A percentile compares a stretch with the other conserved stretches of the same genome.
Conservation (phyloP, 2,888 invertebrate genomes). For the Cremastinae sp. region DNA sequence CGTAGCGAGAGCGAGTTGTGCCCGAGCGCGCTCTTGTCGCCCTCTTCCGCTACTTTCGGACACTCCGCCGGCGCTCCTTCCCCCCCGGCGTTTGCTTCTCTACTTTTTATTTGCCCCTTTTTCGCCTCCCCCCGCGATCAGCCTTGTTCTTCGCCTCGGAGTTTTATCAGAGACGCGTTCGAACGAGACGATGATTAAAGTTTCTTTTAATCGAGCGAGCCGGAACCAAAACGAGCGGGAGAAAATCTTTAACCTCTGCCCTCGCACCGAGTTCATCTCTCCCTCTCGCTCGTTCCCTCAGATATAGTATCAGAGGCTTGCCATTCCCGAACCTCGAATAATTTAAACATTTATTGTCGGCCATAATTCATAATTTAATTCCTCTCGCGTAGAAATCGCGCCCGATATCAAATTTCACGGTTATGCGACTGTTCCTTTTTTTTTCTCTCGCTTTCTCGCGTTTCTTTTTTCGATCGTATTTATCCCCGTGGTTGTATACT, state of each 20-base stretch:
- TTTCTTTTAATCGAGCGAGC: conserved; percentile 67
- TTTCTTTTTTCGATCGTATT: conserved; percentile 31
- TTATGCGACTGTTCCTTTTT: conserved; percentile 16
- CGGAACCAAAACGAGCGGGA: conserved; percentile 60
- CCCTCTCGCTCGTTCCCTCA: conserved; percentile 18
- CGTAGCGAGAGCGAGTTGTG: conserved; percentile 38
- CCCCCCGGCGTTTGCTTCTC: neutral
- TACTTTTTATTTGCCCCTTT: neutral
- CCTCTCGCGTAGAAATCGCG: conserved; percentile 43
- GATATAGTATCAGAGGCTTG: conserved; percentile 41
- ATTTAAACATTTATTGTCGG: conserved; percentile 61
- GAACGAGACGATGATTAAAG: conserved; percentile 65
- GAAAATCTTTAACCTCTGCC: conserved; percentile 66
- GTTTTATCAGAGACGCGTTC: conserved; percentile 41
- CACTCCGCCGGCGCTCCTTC: neutral
- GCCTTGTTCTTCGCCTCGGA: conserved; percentile 40
- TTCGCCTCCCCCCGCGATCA: neutral
- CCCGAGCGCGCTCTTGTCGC: neutral
- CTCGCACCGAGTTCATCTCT: conserved; percentile 56
- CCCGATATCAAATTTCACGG: conserved; percentile 58
- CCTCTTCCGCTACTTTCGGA: conserved; percentile 1
- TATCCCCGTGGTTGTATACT: conserved; percentile 25
- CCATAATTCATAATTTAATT: conserved; percentile 62
- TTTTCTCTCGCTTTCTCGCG: neutral
- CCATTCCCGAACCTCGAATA: conserved; percentile 55